Evolutionary conservation across 2,888 invertebrate genomes (phyloP), one percentile per base, ranked within the genome.

Genomic region (Lasioglossum villosulum): DNA sequence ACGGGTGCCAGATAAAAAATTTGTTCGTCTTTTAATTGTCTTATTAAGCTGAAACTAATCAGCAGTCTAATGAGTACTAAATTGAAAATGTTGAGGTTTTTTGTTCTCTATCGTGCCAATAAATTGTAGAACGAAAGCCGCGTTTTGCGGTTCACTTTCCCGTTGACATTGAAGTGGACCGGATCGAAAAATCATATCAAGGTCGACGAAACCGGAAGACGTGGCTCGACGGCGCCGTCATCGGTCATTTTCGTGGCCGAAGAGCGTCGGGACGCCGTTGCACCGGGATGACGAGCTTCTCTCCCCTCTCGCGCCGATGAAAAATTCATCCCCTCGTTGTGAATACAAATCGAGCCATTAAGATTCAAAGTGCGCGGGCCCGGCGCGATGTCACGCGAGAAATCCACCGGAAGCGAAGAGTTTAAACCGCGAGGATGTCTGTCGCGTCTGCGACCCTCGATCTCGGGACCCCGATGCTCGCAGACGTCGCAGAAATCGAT

Each of bases 341-440:
- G 92, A 92, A 92, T 92, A 92, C 91, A 92, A 90, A 92, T 92
- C 87, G 92, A 86, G 90, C 90, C 90, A 92, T 92, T 92, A 92
- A 92, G 91, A 91, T 92, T 91, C 89, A 90, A 88, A 92, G 91
- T 92, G 84, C 81, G 71, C 83, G 87, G 68, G 73, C n/a, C 63
- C 72, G 74, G 39, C 78, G 72, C 78, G 72, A 52, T 75, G 75
- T 73, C 80, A 70, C 77, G 81, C 76, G 70, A 70, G 78, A 75
- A 79, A 72, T 75, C 63, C 74, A n/a, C 68, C 70, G 56, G 37
- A 70, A 48, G 39, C 27, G n/a, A 77, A 14, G 37, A 75, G 52
- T 73, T 76, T 72, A 23, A 56, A 68, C 56, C 39, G 45, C 48
- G 77, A 52, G 30, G 42, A 70, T 39, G 52, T 70, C 77, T 39